Base-by-base conservation (phyloP, 2,888 invertebrate species). In the Micropterix aruncella region DNA sequence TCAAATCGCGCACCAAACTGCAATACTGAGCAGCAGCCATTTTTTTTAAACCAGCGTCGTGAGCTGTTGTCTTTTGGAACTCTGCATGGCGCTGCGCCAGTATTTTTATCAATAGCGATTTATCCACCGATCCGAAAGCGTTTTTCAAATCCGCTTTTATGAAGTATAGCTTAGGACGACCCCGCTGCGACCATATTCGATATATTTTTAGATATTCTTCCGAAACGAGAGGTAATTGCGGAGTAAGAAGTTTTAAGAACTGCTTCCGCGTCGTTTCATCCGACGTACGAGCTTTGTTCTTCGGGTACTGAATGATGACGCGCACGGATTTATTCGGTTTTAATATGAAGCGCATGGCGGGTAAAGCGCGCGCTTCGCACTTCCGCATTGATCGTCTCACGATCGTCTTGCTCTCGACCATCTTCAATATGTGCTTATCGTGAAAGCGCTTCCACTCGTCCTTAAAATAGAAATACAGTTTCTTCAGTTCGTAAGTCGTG, bases 81-180 rank as follows among this genome's bases (percentile, higher is more conserved):
- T 52, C 48, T 1, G 53, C 40, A 55, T 65, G 58, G 19, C 51
- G 62, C 40, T 65, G 59, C 46, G 51, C 49, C 38, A 71, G 47
- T 48, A 71, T 62, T 51, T 57, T 62, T 44, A 60, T 51, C 18
- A 72, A 54, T 44, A 58, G 58, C 3, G 57, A 55, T 52, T 57
- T 65, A 48, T 63, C 60, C 17, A 72, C 65, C n/a, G 61, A 63
- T 2, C 71, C 71, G 59, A 72, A 72, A 9, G 71, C 71, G 59
- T 72, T 67, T 41, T 60, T 63, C 1, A 72, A 57, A 52, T 72
- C 72, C 3, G 65, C 59, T 56, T 68, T 71, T 1, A 71, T 55
- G 52, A 70, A 70, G 54, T 65, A 71, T 14, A 72, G 56, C 52
- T 59, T 61, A 14, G 71, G 70, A 47, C 60, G 59, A 40, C 59